Conservation (phyloP, 2,797 vertebrate species). For the Distichodus sexfasciatus region DNA sequence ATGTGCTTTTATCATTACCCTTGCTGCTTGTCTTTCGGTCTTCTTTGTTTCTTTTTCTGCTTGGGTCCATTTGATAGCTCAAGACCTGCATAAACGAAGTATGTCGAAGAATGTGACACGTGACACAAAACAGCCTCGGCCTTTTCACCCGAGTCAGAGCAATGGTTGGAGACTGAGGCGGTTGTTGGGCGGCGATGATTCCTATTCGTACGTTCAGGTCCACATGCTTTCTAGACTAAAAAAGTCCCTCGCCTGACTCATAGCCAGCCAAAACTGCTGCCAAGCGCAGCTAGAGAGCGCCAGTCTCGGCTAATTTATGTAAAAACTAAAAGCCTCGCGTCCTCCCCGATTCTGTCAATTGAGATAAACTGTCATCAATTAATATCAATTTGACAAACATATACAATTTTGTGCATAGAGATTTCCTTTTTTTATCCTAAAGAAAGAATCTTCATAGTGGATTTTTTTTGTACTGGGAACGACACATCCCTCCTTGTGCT, state of each 20-base stretch:
- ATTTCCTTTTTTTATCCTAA: slow-evolving; percentile 60
- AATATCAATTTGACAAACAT: slow-evolving; percentile 57
- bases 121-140: neutral
- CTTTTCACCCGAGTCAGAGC: neutral
- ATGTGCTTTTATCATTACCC: slow-evolving; percentile 23
- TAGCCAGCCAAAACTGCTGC: neutral
- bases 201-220: too few relatives aligned
- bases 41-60: neutral
- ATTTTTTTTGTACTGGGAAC: slow-evolving; percentile 48
- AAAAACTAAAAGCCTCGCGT: slow-evolving; percentile 39
- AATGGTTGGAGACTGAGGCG: too few relatives aligned
- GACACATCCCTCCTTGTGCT: slow-evolving; percentile 68
- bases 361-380: slow-evolving; percentile 56
- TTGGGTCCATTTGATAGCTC: neutral
- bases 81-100: neutral
- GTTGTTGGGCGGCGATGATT: too few relatives aligned
- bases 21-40: neutral
- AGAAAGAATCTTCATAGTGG: slow-evolving; percentile 58
- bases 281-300: neutral
- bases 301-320: neutral
- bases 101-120: neutral
- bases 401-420: slow-evolving; percentile 80
- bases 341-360: slow-evolving; percentile 1
- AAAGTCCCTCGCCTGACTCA: neutral
- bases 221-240: neutral